Evolutionary conservation across 2,797 vertebrate species (phyloP).

Genomic region (Bryconaethiops microstoma): DNA sequence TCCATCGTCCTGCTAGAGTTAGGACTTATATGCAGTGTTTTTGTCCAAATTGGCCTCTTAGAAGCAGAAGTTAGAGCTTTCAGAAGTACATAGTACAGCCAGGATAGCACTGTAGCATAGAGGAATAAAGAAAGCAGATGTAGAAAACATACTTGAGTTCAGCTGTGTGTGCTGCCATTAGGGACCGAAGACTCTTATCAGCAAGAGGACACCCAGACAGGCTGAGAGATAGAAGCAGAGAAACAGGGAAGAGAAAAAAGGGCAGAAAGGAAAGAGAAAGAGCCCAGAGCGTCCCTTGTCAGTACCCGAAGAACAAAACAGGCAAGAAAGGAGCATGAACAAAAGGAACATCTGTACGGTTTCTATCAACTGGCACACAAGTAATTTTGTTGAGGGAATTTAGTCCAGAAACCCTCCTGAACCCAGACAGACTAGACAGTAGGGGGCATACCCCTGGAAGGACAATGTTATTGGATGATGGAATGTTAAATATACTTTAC

Average conservation of each 20-base stretch:
- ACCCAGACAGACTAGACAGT: neutral
- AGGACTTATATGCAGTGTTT: neutral
- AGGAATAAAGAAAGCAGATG: conserved; percentile 61
- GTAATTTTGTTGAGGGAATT: neutral
- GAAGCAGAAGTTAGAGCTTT: neutral
- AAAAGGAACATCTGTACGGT: conserved; percentile 5
- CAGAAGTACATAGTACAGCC: conserved; percentile 18
- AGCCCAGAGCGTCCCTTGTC: conserved; percentile 61
- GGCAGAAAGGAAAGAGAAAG: conserved; percentile 54
- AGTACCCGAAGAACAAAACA: conserved; percentile 39
- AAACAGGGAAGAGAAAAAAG: conserved; percentile 48
- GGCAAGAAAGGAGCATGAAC: conserved; percentile 31
- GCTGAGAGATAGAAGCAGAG: conserved; percentile 78
- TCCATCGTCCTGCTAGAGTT: neutral
- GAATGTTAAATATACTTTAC: conserved; percentile 66
- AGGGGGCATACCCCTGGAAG: neutral
- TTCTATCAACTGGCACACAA: neutral
- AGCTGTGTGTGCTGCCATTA: conserved; percentile 99
- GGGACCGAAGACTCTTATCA: conserved; percentile 99
- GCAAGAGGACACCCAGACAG: conserved; percentile 99
- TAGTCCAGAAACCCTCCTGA: too few relatives aligned
- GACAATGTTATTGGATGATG: neutral
- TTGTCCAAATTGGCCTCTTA: neutral
- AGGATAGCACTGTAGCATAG: conserved; percentile 43
- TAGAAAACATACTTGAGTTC: conserved; percentile 97